Conservation (phyloP, 2,797 vertebrate genomes). For the Chiloscyllium punctatum region DNA sequence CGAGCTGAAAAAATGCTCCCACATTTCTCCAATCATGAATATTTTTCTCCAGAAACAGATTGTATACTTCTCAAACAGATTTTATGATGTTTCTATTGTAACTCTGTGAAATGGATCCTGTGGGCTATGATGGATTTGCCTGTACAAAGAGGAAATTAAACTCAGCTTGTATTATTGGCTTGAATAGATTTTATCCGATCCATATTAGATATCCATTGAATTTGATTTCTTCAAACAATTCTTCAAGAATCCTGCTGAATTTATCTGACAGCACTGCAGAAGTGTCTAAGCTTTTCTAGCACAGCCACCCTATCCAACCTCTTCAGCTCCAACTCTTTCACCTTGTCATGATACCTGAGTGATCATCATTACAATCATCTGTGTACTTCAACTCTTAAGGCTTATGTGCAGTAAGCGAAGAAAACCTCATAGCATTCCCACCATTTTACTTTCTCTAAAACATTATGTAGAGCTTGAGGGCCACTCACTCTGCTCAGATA, state of each 20-base stretch:
- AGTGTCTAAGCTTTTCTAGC: not conserved
- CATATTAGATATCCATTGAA: not conserved
- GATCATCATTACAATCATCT: not conserved
- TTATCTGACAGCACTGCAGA: not conserved
- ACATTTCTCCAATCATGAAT: conserved; percentile 12
- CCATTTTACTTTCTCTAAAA: not conserved
- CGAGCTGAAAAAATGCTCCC: not conserved
- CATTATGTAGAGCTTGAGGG: no score
- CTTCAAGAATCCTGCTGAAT: not conserved
- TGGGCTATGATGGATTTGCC: not conserved
- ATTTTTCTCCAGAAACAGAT: not conserved
- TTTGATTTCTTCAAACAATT: conserved; percentile 1
- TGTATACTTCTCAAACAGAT: not conserved
- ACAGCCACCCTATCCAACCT: no score
- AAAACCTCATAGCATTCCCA: not conserved
- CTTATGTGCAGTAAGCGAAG: not conserved
- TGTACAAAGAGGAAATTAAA: not conserved
- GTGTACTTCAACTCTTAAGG: not conserved
- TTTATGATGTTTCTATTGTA: conserved; percentile 2
- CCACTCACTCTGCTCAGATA: not conserved
- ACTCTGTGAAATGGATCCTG: not conserved
- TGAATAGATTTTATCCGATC: not conserved
- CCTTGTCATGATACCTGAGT: no score
- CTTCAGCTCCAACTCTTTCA: not conserved
- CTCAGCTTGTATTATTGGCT: not conserved